Conservation (phyloP, 2,113 vertebrate species). For the Centrocercus urophasianus region DNA sequence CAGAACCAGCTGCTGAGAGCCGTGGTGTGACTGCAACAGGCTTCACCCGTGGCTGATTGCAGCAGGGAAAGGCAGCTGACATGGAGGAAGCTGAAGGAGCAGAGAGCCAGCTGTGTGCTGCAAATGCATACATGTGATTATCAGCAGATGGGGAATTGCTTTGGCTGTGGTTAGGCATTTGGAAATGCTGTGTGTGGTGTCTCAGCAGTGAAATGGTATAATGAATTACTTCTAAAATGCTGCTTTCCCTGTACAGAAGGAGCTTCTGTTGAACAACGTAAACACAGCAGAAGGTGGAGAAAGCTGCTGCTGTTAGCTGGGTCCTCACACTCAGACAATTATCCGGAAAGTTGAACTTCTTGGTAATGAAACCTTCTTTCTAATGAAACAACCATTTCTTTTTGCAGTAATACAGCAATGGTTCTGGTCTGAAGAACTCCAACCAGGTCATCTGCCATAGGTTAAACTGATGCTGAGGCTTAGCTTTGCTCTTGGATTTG, state of each 20-base stretch:
- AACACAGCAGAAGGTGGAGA: neutral
- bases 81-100: neutral
- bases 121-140: rapidly evolving
- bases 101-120: neutral
- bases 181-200: neutral
- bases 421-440: neutral
- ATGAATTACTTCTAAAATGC: neutral
- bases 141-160: neutral
- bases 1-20: neutral
- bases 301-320: neutral
- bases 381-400: neutral
- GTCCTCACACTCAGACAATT: neutral
- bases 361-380: neutral
- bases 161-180: neutral
- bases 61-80: neutral
- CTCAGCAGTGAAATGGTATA: neutral
- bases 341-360: neutral
- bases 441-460: neutral
- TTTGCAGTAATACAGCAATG: rapidly evolving
- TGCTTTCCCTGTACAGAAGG: neutral
- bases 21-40: rapidly evolving
- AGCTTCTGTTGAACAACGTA: neutral
- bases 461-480: neutral
- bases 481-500: neutral
- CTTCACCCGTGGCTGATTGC: rapidly evolving